Evolutionary conservation across 2,888 invertebrate species (phyloP).

Genomic region (Eupithecia subfuscata): DNA sequence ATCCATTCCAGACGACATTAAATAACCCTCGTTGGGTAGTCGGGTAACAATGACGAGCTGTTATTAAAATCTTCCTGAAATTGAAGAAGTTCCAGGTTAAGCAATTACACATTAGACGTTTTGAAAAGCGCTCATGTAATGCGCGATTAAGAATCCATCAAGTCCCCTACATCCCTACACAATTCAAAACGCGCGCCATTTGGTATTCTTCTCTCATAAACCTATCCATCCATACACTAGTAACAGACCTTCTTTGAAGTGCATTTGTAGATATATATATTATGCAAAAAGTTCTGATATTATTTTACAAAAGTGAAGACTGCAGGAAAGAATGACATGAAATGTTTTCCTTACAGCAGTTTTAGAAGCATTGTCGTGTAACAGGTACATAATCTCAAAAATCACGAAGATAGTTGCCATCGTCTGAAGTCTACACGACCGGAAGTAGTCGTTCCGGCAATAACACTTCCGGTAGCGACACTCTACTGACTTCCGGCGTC

Average conservation of each 20-base stretch:
- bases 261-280: not conserved
- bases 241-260: not conserved
- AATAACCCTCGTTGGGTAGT: not conserved
- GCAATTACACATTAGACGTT: not conserved
- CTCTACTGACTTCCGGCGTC: slow-evolving; percentile 78
- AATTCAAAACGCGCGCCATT: too few relatives aligned
- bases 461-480: slow-evolving; percentile 82
- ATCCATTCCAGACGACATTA: not conserved
- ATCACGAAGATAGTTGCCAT: slow-evolving; percentile 63
- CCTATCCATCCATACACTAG: not conserved
- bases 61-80: not conserved
- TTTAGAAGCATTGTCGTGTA: slow-evolving; percentile 35
- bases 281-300: not conserved
- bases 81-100: not conserved
- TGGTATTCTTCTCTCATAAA: not conserved
- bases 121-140: not conserved
- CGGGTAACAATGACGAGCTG: not conserved
- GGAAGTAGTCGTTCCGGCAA: slow-evolving; percentile 81
- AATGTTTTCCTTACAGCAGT: slow-evolving; percentile 11
- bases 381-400: slow-evolving; percentile 53
- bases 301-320: not conserved
- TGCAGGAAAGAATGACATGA: not conserved
- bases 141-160: not conserved
- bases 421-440: slow-evolving; percentile 75
- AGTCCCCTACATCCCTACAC: too few relatives aligned